phyloP scores from a whole-genome alignment of 2,113 vertebrate genomes.

The Pseudorectes ferrugineus region DNA sequence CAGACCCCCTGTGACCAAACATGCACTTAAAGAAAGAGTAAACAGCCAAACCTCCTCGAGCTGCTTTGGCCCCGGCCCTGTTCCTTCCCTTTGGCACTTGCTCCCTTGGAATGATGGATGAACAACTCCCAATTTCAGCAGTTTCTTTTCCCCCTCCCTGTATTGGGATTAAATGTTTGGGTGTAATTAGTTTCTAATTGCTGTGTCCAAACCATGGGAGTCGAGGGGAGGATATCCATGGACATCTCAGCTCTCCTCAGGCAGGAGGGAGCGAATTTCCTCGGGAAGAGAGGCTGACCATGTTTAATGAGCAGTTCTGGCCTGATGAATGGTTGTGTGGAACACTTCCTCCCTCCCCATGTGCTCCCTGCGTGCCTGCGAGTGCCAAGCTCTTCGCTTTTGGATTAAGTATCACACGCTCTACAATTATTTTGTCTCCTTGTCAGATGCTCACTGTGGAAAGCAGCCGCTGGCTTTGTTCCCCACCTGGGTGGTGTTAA shows the following conservation, averaged over 20 bases:
- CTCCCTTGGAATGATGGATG: slow-evolving; percentile 62
- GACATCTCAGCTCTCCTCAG: not conserved
- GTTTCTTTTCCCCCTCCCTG: not conserved
- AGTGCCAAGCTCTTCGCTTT: not conserved
- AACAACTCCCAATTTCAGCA: slow-evolving; percentile 59
- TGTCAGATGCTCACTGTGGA: not conserved
- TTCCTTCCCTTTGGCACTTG: slow-evolving; percentile 33
- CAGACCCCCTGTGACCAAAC: slow-evolving; percentile 54
- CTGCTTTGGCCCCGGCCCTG: slow-evolving; percentile 39
- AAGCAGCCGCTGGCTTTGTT: not conserved
- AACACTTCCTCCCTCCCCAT: not conserved
- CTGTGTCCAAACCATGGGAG: not conserved
- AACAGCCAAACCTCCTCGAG: slow-evolving; percentile 61
- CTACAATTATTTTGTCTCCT: not conserved
- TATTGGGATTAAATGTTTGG: slow-evolving; percentile 57
- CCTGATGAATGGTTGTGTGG: slow-evolving; percentile 28
- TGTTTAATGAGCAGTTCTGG: not conserved
- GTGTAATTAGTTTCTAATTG: slow-evolving; percentile 66
- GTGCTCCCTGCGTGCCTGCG: not conserved
- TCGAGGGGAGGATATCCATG: not conserved
- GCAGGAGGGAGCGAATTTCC: not conserved
- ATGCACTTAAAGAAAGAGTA: slow-evolving; percentile 50
- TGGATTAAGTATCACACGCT: not conserved
- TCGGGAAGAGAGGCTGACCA: not conserved
- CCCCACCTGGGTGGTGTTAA: not conserved